These are phyloP conservation scores for Harpegnathos saltator DNA, from an alignment of 1,140 invertebrate genomes.

Conservation along the genomic window DNA sequence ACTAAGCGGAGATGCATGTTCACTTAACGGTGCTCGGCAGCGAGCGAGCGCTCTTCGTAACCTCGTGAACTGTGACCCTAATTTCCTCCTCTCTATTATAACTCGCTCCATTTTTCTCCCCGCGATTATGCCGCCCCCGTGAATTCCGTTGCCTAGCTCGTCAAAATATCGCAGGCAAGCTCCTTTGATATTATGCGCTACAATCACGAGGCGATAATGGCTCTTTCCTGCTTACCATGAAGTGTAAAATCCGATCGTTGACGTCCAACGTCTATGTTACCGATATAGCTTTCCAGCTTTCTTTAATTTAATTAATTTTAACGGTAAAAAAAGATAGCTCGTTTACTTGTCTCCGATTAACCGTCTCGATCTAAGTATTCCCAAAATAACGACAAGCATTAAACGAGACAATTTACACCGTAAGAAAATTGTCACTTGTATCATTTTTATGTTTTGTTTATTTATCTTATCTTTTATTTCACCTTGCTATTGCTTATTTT, in stretches of 20 bases:
- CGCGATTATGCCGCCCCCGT: neutral
- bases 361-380: neutral
- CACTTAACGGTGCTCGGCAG: conserved; percentile 59
- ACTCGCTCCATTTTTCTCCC: conserved; percentile 57
- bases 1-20: conserved; percentile 26
- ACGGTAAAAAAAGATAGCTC: neutral
- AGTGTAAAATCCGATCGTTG: neutral
- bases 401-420: too few relatives aligned
- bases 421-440: too few relatives aligned
- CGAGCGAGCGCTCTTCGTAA: conserved; percentile 49
- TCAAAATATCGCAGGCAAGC: conserved; percentile 26
- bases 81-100: conserved; percentile 60
- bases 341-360: neutral
- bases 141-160: conserved; percentile 30
- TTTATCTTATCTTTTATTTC: neutral
- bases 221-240: neutral
- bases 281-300: too few relatives aligned
- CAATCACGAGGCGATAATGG: neutral
- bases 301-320: too few relatives aligned
- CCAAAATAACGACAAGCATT: neutral
- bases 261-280: neutral
- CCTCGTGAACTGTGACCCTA: conserved; percentile 70
- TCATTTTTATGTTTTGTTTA: too few relatives aligned
- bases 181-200: conserved; percentile 11
- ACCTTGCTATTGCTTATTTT: neutral